Conservation (phyloP, 2,888 invertebrate genomes). For the Callimorpha dominula region DNA sequence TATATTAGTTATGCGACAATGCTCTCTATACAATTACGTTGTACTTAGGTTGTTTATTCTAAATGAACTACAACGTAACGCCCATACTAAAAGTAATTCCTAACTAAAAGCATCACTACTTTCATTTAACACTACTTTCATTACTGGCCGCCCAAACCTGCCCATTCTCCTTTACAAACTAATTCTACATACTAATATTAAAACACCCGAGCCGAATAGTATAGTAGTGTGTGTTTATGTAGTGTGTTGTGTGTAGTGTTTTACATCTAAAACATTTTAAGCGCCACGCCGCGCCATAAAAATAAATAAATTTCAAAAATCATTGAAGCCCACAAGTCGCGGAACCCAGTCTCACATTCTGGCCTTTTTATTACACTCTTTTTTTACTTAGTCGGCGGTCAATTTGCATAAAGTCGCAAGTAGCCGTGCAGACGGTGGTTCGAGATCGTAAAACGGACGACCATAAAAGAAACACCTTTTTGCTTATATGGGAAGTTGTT, state of each 20-base stretch:
- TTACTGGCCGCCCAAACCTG: too few relatives aligned
- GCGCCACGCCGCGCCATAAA: constrained; percentile 20
- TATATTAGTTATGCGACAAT: too few relatives aligned
- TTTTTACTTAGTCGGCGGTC: constrained; percentile 65
- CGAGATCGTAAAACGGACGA: constrained; percentile 72
- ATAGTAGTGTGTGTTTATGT: background rate
- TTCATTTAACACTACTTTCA: too few relatives aligned
- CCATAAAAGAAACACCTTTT: constrained; percentile 82
- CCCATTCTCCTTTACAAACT: too few relatives aligned
- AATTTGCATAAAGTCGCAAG: constrained; percentile 80
- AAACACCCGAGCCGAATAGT: background rate
- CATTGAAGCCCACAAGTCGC: constrained; percentile 19
- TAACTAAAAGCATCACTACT: too few relatives aligned
- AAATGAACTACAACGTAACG: too few relatives aligned
- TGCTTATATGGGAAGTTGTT: constrained; percentile 63
- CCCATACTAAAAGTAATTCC: too few relatives aligned
- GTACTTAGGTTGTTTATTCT: too few relatives aligned
- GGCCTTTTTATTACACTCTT: constrained; percentile 56
- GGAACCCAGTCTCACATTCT: constrained; percentile 46
- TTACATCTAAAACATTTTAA: constrained; percentile 11
- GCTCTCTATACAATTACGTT: too few relatives aligned
- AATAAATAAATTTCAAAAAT: constrained; percentile 15
- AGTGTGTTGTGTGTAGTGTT: background rate
- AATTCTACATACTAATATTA: too few relatives aligned
- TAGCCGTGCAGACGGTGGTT: constrained; percentile 68